A percentile compares a stretch with the other conserved stretches of the same genome.
Conservation (phyloP, 2,888 invertebrate species). For the Apamea monoglypha region DNA sequence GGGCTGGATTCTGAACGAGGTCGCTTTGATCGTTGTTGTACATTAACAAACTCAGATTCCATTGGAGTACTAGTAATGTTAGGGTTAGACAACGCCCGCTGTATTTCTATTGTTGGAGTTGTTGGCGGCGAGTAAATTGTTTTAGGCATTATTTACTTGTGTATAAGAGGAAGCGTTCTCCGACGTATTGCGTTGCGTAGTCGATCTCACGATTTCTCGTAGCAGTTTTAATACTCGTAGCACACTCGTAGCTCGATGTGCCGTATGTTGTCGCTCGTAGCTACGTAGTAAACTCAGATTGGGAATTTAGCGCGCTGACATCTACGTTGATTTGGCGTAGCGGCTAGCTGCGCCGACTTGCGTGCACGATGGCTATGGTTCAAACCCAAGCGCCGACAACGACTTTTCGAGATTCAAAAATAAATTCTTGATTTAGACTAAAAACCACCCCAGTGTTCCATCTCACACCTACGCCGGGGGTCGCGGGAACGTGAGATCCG, state of each 20-base stretch:
- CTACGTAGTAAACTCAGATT: background rate
- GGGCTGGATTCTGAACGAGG: too few relatives aligned
- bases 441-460: too few relatives aligned
- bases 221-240: background rate
- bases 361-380: background rate
- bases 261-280: background rate
- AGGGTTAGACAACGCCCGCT: background rate
- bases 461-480: too few relatives aligned
- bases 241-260: background rate
- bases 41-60: too few relatives aligned
- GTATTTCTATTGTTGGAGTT: conserved; percentile 4
- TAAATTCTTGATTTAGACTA: conserved; percentile 1
- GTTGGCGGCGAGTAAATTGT: background rate
- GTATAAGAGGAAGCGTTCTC: background rate
- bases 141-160: background rate
- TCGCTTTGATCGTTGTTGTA: too few relatives aligned
- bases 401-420: background rate
- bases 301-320: background rate
- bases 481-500: too few relatives aligned
- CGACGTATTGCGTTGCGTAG: background rate
- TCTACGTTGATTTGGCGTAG: background rate
- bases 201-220: background rate
- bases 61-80: too few relatives aligned
- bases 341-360: background rate
- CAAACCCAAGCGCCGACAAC: background rate